These are phyloP conservation scores for Odontomachus brunneus DNA, from an alignment of 1,140 invertebrate species.

Conservation along the genomic window DNA sequence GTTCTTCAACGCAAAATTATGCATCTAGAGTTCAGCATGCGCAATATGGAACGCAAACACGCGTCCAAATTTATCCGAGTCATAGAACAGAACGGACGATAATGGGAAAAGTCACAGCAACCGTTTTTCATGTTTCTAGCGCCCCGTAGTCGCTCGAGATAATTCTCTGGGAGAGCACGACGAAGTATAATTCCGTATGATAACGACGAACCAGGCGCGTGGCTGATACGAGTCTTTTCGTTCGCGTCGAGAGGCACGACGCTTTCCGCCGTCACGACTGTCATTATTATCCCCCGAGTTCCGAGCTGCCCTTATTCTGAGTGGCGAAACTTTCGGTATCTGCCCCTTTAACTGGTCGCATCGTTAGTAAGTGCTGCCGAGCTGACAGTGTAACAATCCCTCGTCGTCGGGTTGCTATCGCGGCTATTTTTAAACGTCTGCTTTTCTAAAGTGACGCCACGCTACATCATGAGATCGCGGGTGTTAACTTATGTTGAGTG, in stretches of 20 bases:
- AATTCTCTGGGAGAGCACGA: background rate
- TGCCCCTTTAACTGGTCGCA: constrained; percentile 44
- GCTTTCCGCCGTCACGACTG: background rate
- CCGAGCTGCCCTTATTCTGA: constrained; percentile 9
- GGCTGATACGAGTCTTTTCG: constrained; percentile 7
- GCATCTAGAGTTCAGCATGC: background rate
- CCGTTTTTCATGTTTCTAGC: background rate
- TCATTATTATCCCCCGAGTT: constrained; percentile 50
- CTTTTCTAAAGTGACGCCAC: constrained; percentile 4
- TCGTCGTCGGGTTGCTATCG: constrained; percentile 27
- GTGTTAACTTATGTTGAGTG: constrained; percentile 18
- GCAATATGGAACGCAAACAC: background rate
- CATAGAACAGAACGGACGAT: background rate
- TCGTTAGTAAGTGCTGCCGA: constrained; percentile 52
- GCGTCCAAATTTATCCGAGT: background rate
- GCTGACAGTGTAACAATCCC: constrained; percentile 29
- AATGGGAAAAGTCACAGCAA: background rate
- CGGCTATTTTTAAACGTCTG: constrained; percentile 44
- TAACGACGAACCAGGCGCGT: background rate
- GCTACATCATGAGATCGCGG: constrained; percentile 16
- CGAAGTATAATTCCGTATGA: constrained; percentile 11
- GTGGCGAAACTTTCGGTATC: constrained; percentile 34
- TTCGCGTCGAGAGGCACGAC: background rate
- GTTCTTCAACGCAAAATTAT: no score
- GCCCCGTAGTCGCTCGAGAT: background rate